phyloP scores from a whole-genome alignment of 2,888 invertebrate genomes.

The Epinotia ramella region DNA sequence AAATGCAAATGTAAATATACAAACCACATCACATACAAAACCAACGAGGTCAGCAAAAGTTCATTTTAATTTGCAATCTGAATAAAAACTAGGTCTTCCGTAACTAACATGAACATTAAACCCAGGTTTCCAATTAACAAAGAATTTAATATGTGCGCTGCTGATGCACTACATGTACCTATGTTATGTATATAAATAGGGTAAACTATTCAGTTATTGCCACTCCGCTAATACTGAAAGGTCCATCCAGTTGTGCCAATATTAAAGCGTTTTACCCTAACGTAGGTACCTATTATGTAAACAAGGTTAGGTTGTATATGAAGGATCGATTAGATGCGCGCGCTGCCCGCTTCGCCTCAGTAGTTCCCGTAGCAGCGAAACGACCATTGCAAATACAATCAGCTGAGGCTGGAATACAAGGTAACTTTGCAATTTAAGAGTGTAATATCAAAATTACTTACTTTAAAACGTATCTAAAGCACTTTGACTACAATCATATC shows the following conservation, averaged over 20 bases:
- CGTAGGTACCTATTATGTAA: constrained; percentile 51
- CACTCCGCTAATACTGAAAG: neutral
- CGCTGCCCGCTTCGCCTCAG: constrained; percentile 59
- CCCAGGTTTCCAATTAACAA: constrained; percentile 37
- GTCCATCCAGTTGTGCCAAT: neutral
- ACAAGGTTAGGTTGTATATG: constrained; percentile 58
- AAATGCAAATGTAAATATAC: neutral
- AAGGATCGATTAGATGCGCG: constrained; percentile 79
- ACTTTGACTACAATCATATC: neutral
- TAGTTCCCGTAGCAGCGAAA: constrained; percentile 49
- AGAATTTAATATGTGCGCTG: constrained; percentile 40
- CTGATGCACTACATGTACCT: constrained; percentile 26
- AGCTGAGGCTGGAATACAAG: constrained; percentile 61
- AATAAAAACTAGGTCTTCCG: constrained; percentile 20
- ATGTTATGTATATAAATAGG: constrained; percentile 28
- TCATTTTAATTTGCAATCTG: constrained; percentile 24
- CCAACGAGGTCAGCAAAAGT: constrained; percentile 17
- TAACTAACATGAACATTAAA: constrained; percentile 7
- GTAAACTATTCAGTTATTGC: neutral
- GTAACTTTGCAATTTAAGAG: constrained; percentile 45
- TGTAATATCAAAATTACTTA: neutral
- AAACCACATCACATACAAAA: neutral
- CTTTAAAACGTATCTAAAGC: neutral
- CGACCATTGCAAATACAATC: constrained; percentile 63
- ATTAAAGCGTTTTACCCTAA: constrained; percentile 20